Base-by-base conservation (phyloP, 1,140 invertebrate genomes). In the Leguminivora glycinivorella region DNA sequence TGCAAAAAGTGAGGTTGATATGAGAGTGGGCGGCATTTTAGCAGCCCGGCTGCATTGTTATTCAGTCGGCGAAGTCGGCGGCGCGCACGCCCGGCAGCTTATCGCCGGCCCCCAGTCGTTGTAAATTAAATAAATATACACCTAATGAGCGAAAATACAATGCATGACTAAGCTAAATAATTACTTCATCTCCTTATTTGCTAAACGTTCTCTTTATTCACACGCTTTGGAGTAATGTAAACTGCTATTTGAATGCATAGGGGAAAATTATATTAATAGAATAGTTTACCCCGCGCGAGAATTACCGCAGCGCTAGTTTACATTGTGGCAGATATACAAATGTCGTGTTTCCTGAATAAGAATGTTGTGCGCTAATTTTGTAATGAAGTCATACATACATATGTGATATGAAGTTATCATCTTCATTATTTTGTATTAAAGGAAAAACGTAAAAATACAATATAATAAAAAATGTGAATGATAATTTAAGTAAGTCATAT, bases 81-180 rank as follows among this genome's bases (percentile, higher is more conserved):
- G 72, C 86, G 85, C 83, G 81, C 89, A 88, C 88, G 86, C 89
- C 80, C 83, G 82, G 77, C 73, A 82, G 88, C 89, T 91, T 91
- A 91, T 91, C 88, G 85, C 76, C 82, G 75, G 79, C 75, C 80
- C 82, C 81, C 89, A 91, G 89, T 82, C 83, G 81, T 85, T 85
- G 88, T 87, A 90, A 89, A 91, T 91, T 90, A 90, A 91, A 91
- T 91, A 91, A 90, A 91, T 90, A 90, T 85, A 88, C 83, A 86
- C 76, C 82, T 91, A 90, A 91, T 91, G 89, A 91, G 85, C 83
- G 86, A 81, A 90, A 88, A 89, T 85, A 89, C 85, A 88, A 85
- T 85, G 87, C 84, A 88, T 82, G 83, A 84, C 82, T 86, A 82
- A 81, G 83, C 80, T 83, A 77, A 84, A 84, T 85, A 87, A 87